A percentile compares a stretch with the other conserved stretches of the same genome.
Evolutionary conservation across 2,113 vertebrate species (phyloP).

Genomic region (Sinocyclocheilus maitianheensis): DNA sequence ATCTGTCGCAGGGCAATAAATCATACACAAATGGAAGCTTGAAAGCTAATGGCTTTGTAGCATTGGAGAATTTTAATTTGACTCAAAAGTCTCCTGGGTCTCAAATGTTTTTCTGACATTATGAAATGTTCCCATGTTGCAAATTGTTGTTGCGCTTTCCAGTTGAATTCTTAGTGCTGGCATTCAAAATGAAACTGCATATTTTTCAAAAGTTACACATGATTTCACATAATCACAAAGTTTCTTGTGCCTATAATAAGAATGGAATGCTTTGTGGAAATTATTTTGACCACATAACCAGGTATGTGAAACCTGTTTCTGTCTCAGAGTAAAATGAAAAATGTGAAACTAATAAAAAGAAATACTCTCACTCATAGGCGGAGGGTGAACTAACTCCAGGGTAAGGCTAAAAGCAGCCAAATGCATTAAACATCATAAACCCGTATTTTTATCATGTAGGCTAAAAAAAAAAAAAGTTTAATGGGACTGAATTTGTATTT

Average conservation of each 20-base stretch:
- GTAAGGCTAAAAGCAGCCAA: too few relatives aligned
- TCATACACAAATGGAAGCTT: conserved; percentile 19
- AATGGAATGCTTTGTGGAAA: neutral
- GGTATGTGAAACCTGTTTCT: neutral
- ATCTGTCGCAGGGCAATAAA: conserved; percentile 39
- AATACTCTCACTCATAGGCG: neutral
- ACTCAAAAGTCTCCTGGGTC: conserved; percentile 32
- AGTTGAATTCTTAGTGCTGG: conserved; percentile 34
- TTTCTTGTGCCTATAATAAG: neutral
- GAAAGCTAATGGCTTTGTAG: conserved; percentile 22
- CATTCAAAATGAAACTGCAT: conserved; percentile 31
- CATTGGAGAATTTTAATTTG: conserved; percentile 36
- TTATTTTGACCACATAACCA: neutral
- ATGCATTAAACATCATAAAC: too few relatives aligned
- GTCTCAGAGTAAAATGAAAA: neutral
- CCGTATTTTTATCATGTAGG: too few relatives aligned
- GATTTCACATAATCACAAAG: conserved; percentile 1
- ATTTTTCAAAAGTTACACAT: conserved; percentile 8
- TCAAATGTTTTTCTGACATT: conserved; percentile 20
- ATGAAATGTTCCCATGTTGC: conserved; percentile 22
- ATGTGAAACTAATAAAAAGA: neutral
- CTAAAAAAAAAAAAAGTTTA: too few relatives aligned
- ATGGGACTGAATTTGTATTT: too few relatives aligned
- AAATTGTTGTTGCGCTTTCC: conserved; percentile 24
- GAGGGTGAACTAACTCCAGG: too few relatives aligned